A percentile compares a stretch with the other conserved stretches of the same genome.
Conservation (phyloP, 2,888 invertebrate species). For the Drosophila ustulata region DNA sequence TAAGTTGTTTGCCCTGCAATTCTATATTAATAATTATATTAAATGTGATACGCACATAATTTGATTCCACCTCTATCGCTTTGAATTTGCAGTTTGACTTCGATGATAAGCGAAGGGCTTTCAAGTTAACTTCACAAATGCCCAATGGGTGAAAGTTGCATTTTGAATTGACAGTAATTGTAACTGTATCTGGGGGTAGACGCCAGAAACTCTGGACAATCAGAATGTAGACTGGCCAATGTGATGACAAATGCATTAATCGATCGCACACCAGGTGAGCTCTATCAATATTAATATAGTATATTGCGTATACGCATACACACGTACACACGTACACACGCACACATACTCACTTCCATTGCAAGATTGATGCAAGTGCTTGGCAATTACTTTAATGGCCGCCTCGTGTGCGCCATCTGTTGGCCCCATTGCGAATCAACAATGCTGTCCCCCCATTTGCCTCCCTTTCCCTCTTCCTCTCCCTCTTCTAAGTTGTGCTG, state of each 20-base stretch:
- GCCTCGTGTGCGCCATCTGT: slow-evolving; percentile 46
- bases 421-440: slow-evolving; percentile 19
- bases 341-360: not conserved
- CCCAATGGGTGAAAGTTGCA: not conserved
- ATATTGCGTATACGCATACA: too few relatives aligned
- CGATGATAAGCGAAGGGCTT: too few relatives aligned
- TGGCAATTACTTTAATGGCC: slow-evolving; percentile 49
- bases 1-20: too few relatives aligned
- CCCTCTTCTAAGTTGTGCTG: not conserved
- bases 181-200: too few relatives aligned
- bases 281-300: slow-evolving; percentile 1
- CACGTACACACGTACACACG: not conserved
- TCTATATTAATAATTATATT: not conserved
- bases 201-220: too few relatives aligned
- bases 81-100: not conserved
- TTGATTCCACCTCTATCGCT: not conserved
- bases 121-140: not conserved
- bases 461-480: not conserved
- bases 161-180: too few relatives aligned
- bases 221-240: too few relatives aligned
- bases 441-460: not conserved
- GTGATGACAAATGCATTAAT: not conserved
- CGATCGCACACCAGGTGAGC: not conserved
- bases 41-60: not conserved
- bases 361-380: slow-evolving; percentile 23